These are phyloP conservation scores for Lasius platythorax DNA, from an alignment of 2,888 invertebrate species.

Conservation along the genomic window DNA sequence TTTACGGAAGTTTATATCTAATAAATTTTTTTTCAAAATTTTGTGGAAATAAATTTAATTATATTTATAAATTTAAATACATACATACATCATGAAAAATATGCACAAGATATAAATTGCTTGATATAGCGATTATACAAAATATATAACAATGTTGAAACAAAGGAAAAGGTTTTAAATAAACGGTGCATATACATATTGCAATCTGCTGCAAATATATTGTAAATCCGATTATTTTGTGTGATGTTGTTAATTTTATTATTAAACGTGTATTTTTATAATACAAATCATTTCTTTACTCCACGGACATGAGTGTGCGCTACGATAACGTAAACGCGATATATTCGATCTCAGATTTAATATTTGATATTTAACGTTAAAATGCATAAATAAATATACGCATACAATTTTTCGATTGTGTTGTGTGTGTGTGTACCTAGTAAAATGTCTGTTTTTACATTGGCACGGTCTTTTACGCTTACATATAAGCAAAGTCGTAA, in stretches of 20 bases:
- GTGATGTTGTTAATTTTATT: neutral
- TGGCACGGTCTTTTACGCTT: neutral
- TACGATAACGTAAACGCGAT: neutral
- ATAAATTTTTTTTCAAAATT: too few species aligned
- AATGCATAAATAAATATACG: neutral
- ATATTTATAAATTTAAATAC: too few species aligned
- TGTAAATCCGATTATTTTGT: slow-evolving; percentile 14
- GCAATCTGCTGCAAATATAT: slow-evolving; percentile 4
- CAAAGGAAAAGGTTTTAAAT: slow-evolving; percentile 1
- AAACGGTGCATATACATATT: neutral
- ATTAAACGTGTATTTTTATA: neutral
- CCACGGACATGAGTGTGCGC: too few species aligned
- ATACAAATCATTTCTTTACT: neutral
- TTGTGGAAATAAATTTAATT: too few species aligned
- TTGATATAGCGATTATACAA: too few species aligned
- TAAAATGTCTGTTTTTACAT: slow-evolving; percentile 1
- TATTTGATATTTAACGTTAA: slow-evolving; percentile 10
- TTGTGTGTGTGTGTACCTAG: neutral
- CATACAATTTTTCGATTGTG: neutral
- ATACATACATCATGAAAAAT: too few species aligned
- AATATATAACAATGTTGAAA: too few species aligned
- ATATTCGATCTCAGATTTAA: neutral
- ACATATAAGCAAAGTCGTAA: slow-evolving; percentile 4
- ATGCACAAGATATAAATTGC: too few species aligned
- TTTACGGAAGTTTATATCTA: too few species aligned